phyloP scores from a whole-genome alignment of 2,113 vertebrate genomes.

The Fulica atra region DNA sequence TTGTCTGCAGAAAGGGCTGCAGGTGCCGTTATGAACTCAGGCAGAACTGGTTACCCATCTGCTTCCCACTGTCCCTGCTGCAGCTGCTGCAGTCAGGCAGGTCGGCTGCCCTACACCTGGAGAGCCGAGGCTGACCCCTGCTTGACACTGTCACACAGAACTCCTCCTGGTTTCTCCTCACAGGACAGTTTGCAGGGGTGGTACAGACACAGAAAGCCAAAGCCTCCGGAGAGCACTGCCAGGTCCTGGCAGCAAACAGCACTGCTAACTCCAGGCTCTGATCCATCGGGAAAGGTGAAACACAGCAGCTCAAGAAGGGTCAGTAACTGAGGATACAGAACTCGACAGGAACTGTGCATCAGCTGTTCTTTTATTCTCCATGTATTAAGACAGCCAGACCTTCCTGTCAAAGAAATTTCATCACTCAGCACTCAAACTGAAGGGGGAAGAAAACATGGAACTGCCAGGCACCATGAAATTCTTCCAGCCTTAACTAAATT shows the following conservation, averaged over 20 bases:
- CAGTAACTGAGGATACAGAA: not conserved
- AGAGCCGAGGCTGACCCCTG: not conserved
- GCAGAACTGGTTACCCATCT: not conserved
- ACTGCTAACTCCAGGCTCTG: not conserved
- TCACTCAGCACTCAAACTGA: not conserved
- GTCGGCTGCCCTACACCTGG: not conserved
- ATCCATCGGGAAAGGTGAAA: not conserved
- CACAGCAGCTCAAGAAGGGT: not conserved
- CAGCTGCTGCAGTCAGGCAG: not conserved
- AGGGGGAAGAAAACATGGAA: not conserved
- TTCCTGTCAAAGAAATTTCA: not conserved
- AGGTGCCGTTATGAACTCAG: not conserved
- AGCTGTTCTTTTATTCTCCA: not conserved
- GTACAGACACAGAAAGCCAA: not conserved
- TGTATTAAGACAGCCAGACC: not conserved
- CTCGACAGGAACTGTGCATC: not conserved
- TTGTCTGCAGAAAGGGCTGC: not conserved
- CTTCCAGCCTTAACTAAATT: not conserved
- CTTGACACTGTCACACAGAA: accelerated
- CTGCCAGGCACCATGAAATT: not conserved
- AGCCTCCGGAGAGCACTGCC: not conserved
- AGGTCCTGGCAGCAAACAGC: not conserved
- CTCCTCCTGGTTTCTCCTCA: not conserved
- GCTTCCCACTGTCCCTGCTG: not conserved
- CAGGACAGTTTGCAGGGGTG: not conserved